These are phyloP conservation scores for Erynnis tages DNA, from an alignment of 2,888 invertebrate species.

Conservation along the genomic window DNA sequence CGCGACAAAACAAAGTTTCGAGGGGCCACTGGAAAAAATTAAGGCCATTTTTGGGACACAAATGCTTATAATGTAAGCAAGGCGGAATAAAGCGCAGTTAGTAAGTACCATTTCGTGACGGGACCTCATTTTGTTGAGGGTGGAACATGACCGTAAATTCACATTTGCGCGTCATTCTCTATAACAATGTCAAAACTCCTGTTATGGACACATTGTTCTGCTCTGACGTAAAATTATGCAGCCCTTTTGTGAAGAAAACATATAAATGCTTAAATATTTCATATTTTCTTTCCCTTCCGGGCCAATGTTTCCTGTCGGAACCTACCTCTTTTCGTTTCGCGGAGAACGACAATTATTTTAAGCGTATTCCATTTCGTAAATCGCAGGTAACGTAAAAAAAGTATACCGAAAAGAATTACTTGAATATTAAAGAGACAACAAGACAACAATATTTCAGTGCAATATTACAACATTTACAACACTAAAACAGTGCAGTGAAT, in stretches of 20 bases:
- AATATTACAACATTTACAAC: too few relatives aligned
- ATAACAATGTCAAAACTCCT: constrained; percentile 59
- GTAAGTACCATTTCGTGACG: constrained; percentile 57
- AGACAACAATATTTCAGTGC: too few relatives aligned
- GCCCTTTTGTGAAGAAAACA: background rate
- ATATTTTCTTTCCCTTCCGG: constrained; percentile 12
- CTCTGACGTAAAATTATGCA: constrained; percentile 40
- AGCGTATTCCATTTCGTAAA: too few relatives aligned
- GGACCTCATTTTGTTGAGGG: constrained; percentile 56
- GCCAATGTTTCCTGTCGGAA: too few relatives aligned
- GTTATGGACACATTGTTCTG: constrained; percentile 52
- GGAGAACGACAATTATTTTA: too few relatives aligned
- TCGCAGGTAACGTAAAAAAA: too few relatives aligned
- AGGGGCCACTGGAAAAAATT: constrained; percentile 40
- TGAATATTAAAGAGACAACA: too few relatives aligned
- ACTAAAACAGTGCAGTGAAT: too few relatives aligned
- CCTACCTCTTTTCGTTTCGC: too few relatives aligned
- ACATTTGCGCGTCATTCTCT: constrained; percentile 59
- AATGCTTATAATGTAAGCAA: constrained; percentile 59
- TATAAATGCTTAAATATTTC: background rate
- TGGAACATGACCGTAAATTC: constrained; percentile 56
- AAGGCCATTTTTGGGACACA: constrained; percentile 45
- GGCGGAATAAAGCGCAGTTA: constrained; percentile 48
- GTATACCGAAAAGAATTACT: too few relatives aligned
- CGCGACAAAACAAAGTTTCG: background rate